These are phyloP conservation scores for Drosophila affinis DNA, from an alignment of 2,888 invertebrate species.

Conservation along the genomic window DNA sequence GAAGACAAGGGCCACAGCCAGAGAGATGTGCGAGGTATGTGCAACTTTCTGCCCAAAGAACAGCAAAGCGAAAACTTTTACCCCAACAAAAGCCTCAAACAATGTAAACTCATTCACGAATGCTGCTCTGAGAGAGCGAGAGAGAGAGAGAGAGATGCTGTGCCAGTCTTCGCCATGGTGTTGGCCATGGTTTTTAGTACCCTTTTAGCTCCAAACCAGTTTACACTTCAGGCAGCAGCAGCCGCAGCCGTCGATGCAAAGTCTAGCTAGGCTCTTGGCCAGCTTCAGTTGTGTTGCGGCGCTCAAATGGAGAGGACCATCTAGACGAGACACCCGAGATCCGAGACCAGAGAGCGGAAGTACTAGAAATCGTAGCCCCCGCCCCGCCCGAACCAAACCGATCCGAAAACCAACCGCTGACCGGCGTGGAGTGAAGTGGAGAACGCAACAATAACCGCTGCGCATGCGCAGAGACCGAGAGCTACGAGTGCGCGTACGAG, in stretches of 20 bases:
- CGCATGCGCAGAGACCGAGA: constrained; percentile 66
- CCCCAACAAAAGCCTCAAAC: constrained; percentile 61
- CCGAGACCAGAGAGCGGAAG: constrained; percentile 20
- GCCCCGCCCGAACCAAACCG: constrained; percentile 4
- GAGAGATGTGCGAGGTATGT: constrained; percentile 37
- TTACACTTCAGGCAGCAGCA: constrained; percentile 49
- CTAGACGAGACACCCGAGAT: constrained; percentile 4
- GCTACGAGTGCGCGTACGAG: not conserved
- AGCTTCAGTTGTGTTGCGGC: constrained; percentile 70
- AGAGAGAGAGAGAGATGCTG: not conserved
- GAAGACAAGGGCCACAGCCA: constrained; percentile 46
- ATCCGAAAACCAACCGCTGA: constrained; percentile 20
- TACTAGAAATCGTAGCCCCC: not conserved
- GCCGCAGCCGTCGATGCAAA: constrained; percentile 31
- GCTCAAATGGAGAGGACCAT: constrained; percentile 70
- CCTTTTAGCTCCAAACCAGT: constrained; percentile 55
- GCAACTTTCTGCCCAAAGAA: constrained; percentile 71
- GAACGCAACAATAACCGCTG: constrained; percentile 52
- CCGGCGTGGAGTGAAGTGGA: constrained; percentile 15
- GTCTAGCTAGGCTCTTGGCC: constrained; percentile 31
- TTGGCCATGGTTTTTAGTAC: constrained; percentile 49
- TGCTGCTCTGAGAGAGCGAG: constrained; percentile 36
- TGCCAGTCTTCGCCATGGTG: constrained; percentile 7
- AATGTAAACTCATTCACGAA: constrained; percentile 72
- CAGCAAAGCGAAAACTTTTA: constrained; percentile 69